Conservation (phyloP, 2,113 vertebrate species). For the Rostratula benghalensis region DNA sequence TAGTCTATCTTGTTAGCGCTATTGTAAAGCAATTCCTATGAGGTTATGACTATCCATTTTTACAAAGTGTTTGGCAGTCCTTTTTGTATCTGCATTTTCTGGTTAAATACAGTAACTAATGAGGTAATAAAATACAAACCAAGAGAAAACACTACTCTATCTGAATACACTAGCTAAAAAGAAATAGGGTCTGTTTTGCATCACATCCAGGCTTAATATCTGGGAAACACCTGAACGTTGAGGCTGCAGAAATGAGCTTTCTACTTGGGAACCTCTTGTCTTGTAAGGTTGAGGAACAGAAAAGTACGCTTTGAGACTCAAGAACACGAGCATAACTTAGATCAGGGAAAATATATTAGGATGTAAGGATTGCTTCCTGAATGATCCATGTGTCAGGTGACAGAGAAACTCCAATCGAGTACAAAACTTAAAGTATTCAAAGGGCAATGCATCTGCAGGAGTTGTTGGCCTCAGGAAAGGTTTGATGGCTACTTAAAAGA, state of each 20-base stretch:
- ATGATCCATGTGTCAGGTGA: not conserved
- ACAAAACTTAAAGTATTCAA: not conserved
- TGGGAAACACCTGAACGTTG: not conserved
- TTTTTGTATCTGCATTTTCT: not conserved
- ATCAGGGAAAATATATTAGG: not conserved
- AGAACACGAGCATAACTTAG: not conserved
- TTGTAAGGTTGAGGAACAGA: not conserved
- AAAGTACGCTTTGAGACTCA: not conserved
- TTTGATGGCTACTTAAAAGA: not conserved
- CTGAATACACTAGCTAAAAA: not conserved
- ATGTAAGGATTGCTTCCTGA: not conserved
- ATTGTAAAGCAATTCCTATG: not conserved
- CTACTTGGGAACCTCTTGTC: not conserved
- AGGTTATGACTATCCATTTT: not conserved
- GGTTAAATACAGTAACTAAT: not conserved
- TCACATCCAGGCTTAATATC: not conserved
- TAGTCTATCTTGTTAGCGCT: not conserved
- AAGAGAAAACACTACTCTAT: not conserved
- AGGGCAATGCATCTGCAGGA: not conserved
- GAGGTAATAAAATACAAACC: not conserved
- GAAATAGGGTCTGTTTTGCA: not conserved
- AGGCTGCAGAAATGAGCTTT: not conserved
- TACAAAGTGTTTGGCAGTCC: not conserved
- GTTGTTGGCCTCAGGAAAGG: not conserved
- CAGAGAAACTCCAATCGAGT: not conserved